Evolutionary conservation across 2,113 vertebrate species (phyloP).

Genomic region (Bettongia penicillata): DNA sequence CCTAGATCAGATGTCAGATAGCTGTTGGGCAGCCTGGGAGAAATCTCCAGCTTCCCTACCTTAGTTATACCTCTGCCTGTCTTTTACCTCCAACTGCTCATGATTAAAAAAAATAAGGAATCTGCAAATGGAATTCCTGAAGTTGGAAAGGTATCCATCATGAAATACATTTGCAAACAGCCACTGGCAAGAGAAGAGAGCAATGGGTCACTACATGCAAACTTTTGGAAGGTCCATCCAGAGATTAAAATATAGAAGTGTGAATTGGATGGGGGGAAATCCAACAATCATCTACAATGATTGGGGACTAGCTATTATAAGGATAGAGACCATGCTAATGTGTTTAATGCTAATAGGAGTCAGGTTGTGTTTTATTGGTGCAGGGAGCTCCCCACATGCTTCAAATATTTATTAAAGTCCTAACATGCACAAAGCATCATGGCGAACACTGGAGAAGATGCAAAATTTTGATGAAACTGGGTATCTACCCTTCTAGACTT

Average conservation of each 20-base stretch:
- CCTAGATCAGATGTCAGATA: no score
- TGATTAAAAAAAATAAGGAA: background rate
- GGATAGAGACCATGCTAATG: background rate
- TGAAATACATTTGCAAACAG: background rate
- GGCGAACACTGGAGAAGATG: background rate
- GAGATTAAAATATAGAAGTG: background rate
- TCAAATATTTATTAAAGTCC: background rate
- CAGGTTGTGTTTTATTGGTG: background rate
- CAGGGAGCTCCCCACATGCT: background rate
- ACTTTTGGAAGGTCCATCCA: slow-evolving; percentile 6
- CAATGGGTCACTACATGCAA: background rate
- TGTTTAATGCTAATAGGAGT: background rate
- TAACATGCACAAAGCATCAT: background rate
- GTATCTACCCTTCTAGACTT: background rate
- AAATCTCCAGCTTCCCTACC: background rate
- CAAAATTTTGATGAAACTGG: background rate
- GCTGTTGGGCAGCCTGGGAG: background rate
- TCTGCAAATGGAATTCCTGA: background rate
- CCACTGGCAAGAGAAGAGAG: slow-evolving; percentile 12
- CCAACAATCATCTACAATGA: background rate
- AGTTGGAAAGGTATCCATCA: background rate
- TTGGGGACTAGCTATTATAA: background rate
- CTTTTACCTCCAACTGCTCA: background rate
- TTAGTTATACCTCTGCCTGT: background rate
- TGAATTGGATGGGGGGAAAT: background rate